Conservation (phyloP, 2,888 invertebrate species). For the Drosophila falleni region DNA sequence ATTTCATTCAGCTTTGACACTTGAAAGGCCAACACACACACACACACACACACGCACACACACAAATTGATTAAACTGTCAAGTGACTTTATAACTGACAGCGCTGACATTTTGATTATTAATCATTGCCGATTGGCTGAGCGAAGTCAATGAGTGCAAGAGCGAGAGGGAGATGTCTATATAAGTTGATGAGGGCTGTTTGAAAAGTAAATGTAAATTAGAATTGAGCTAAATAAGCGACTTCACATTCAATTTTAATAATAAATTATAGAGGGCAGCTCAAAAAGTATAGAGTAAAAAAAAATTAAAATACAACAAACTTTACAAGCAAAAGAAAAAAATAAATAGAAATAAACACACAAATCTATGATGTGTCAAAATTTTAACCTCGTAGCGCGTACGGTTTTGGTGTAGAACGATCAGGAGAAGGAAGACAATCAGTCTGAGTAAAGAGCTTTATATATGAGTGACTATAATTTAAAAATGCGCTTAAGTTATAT, state of each 20-base stretch:
- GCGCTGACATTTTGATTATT: constrained; percentile 79
- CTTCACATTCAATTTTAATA: background rate
- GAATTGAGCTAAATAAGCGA: background rate
- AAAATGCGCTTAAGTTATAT: no score
- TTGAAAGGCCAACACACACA: constrained; percentile 39
- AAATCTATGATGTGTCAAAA: background rate
- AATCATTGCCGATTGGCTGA: constrained; percentile 74
- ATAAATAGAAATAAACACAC: background rate
- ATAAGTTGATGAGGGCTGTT: constrained; percentile 26
- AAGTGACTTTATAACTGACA: constrained; percentile 78
- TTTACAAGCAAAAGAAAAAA: no score
- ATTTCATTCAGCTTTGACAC: constrained; percentile 44
- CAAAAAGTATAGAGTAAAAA: background rate
- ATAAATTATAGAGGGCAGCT: background rate
- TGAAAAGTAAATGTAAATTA: background rate
- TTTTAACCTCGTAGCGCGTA: background rate
- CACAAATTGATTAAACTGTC: constrained; percentile 79
- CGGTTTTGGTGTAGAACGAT: background rate
- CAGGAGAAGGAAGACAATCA: background rate
- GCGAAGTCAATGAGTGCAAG: constrained; percentile 35
- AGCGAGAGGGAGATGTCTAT: constrained; percentile 3
- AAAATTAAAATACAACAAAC: background rate
- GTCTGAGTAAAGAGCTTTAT: background rate
- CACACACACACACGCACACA: constrained; percentile 36
- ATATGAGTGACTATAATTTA: no score